Conservation (phyloP, 1,140 invertebrate species). For the Aphelinus atriplicis region DNA sequence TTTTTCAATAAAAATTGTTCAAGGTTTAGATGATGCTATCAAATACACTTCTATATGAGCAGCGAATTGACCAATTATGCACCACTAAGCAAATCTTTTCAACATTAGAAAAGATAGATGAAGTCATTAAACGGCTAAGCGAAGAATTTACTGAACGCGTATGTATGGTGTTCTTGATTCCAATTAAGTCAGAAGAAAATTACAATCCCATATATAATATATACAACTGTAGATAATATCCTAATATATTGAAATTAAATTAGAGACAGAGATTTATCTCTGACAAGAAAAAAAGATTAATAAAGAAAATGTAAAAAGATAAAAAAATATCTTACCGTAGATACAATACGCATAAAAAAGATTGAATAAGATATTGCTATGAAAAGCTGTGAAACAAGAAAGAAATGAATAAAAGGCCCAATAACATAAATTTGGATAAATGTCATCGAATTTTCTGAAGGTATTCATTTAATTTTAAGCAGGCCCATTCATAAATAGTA, state of each 20-base stretch:
- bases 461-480: conserved; percentile 36
- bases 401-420: conserved; percentile 1
- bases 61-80: not conserved
- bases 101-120: not conserved
- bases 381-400: not conserved
- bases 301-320: not conserved
- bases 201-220: conserved; percentile 12
- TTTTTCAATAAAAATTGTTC: no score
- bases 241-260: not conserved
- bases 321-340: not conserved
- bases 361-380: not conserved
- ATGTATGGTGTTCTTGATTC: conserved; percentile 3
- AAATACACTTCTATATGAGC: no score
- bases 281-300: not conserved
- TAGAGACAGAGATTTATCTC: not conserved
- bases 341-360: conserved; percentile 5
- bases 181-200: conserved; percentile 17
- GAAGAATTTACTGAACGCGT: not conserved
- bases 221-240: conserved; percentile 30
- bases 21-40: no score
- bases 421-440: not conserved
- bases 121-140: not conserved
- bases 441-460: conserved; percentile 5
- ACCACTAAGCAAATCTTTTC: not conserved
- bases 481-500: conserved; percentile 24